These are phyloP conservation scores for Hypercompe scribonia DNA, from an alignment of 2,888 invertebrate genomes.

Conservation along the genomic window DNA sequence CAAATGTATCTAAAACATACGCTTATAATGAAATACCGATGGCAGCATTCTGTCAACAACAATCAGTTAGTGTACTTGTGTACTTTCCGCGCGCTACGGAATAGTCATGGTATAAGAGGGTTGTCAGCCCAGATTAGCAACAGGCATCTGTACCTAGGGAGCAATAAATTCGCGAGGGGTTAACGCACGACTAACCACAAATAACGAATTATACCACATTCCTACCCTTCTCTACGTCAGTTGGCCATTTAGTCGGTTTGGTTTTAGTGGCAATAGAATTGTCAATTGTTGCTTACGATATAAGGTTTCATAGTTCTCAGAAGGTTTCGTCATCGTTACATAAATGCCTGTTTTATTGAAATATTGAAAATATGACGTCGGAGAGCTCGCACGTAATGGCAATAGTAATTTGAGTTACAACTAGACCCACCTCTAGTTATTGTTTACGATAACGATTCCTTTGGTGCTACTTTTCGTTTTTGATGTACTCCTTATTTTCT, in stretches of 20 bases:
- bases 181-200: slow-evolving; percentile 35
- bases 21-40: not conserved
- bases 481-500: not conserved
- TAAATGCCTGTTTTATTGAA: not conserved
- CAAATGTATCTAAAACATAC: not conserved
- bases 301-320: not conserved
- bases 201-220: slow-evolving; percentile 45
- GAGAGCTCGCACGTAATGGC: not conserved
- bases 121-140: slow-evolving; percentile 49
- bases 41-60: not conserved
- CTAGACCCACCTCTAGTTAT: too few relatives aligned
- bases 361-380: not conserved
- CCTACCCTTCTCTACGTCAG: slow-evolving; percentile 13
- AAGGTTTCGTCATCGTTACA: not conserved
- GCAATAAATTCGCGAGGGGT: slow-evolving; percentile 32
- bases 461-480: not conserved
- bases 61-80: not conserved
- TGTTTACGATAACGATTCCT: too few relatives aligned
- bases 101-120: slow-evolving; percentile 14
- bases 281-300: not conserved
- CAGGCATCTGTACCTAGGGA: slow-evolving; percentile 48
- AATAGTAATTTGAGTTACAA: not conserved
- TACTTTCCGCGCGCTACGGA: not conserved
- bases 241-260: slow-evolving; percentile 10
- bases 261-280: slow-evolving; percentile 11